Percentiles rank a stretch among this genome's conserved stretches.
phyloP scores from a whole-genome alignment of 2,113 vertebrate species.

The Orcinus orca region DNA sequence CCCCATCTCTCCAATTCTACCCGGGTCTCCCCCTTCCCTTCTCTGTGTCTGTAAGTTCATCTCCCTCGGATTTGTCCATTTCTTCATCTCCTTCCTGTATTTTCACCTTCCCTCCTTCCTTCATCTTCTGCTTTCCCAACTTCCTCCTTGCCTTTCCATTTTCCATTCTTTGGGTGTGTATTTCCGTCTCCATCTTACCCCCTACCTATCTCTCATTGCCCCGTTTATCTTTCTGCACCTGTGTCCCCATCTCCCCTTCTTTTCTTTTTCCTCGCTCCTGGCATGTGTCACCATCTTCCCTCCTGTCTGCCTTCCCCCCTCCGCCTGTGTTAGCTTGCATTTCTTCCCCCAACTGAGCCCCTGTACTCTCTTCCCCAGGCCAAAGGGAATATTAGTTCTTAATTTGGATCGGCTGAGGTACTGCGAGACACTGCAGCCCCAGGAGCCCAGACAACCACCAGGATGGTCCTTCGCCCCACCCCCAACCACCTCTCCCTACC shows the following conservation, averaged over 20 bases:
- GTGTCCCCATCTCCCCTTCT: background rate
- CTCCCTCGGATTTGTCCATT: slow-evolving; percentile 16
- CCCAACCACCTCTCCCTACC: slow-evolving; percentile 51
- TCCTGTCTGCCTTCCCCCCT: background rate
- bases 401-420: slow-evolving; percentile 45
- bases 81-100: background rate
- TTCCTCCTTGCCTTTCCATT: background rate
- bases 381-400: slow-evolving; percentile 38
- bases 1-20: slow-evolving; percentile 47
- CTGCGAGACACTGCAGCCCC: slow-evolving; percentile 49
- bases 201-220: background rate
- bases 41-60: background rate
- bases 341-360: background rate
- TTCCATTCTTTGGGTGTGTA: background rate
- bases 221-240: background rate
- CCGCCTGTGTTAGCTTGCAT: slow-evolving; percentile 29
- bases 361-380: background rate
- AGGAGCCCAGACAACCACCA: background rate
- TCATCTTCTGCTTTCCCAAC: background rate
- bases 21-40: background rate
- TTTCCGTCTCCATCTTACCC: background rate
- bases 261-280: background rate
- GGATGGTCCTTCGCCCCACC: slow-evolving; percentile 41
- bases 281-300: slow-evolving; percentile 61
- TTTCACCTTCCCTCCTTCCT: slow-evolving; percentile 19